phyloP scores from a whole-genome alignment of 2,888 invertebrate genomes.

The Cryptocephalus primarius region DNA sequence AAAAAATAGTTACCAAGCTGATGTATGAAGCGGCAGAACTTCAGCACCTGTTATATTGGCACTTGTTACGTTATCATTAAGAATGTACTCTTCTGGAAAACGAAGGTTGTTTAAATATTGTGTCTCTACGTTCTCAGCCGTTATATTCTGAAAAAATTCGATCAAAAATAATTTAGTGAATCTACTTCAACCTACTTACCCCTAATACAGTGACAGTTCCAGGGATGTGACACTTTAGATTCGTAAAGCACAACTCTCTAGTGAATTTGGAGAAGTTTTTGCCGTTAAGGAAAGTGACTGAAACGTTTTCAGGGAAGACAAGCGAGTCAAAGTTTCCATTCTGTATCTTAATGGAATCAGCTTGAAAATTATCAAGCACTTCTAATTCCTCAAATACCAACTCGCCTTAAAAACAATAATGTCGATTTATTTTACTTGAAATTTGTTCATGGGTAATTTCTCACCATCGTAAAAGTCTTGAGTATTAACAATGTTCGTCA shows the following conservation, averaged over 20 bases:
- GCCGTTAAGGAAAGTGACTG: constrained; percentile 37
- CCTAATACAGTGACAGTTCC: constrained; percentile 37
- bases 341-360: not conserved
- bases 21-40: constrained; percentile 19
- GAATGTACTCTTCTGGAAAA: constrained; percentile 44
- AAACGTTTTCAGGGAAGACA: constrained; percentile 27
- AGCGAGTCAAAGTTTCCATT: constrained; percentile 10
- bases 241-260: constrained; percentile 37
- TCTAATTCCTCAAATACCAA: constrained; percentile 21
- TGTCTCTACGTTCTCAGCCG: constrained; percentile 26
- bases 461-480: too few species aligned
- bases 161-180: not conserved
- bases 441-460: too few species aligned
- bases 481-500: not conserved
- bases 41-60: constrained; percentile 34
- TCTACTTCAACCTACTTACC: constrained; percentile 28
- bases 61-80: constrained; percentile 25
- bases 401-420: constrained; percentile 15
- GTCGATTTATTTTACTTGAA: too few species aligned
- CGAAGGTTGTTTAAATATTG: constrained; percentile 37
- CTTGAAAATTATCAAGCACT: constrained; percentile 9
- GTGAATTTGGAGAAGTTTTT: constrained; percentile 37
- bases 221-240: constrained; percentile 31
- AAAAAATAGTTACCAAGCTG: too few species aligned
- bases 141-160: constrained; percentile 32